These are phyloP conservation scores for Drosophila prosaltans DNA, from an alignment of 1,140 invertebrate species.

Conservation along the genomic window DNA sequence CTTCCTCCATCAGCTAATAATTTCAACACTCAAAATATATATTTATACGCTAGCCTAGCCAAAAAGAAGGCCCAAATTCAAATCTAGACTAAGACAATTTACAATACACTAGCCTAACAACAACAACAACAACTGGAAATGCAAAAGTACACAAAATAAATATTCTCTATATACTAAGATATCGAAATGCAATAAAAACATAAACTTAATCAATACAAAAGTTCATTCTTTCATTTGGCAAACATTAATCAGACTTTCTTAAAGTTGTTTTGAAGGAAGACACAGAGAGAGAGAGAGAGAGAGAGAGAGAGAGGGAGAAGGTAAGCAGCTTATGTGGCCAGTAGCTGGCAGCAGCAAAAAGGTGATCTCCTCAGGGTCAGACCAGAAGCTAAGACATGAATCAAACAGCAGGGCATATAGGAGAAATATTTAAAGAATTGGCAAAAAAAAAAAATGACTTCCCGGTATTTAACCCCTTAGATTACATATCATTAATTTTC, in stretches of 20 bases:
- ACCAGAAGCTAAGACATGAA: slow-evolving; percentile 53
- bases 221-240: neutral
- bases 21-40: slow-evolving; percentile 24
- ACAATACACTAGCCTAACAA: slow-evolving; percentile 41
- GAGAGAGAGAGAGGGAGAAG: slow-evolving; percentile 8
- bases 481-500: neutral
- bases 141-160: slow-evolving; percentile 17
- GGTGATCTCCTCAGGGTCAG: slow-evolving; percentile 29
- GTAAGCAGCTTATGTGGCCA: slow-evolving; percentile 40
- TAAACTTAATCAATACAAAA: slow-evolving; percentile 62
- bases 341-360: slow-evolving; percentile 5
- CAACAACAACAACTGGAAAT: neutral
- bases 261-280: neutral
- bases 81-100: slow-evolving; percentile 49
- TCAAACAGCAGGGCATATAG: slow-evolving; percentile 33
- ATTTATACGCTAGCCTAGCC: slow-evolving; percentile 43
- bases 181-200: slow-evolving; percentile 68
- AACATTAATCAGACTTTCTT: slow-evolving; percentile 58
- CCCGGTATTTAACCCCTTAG: slow-evolving; percentile 1
- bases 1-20: slow-evolving; percentile 18
- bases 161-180: slow-evolving; percentile 68
- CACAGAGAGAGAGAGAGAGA: neutral
- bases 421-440: slow-evolving; percentile 7
- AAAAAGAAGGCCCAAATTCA: slow-evolving; percentile 22
- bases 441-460: neutral